These are phyloP conservation scores for Calcarius lapponicus DNA, from an alignment of 2,797 vertebrate genomes.

Conservation along the genomic window DNA sequence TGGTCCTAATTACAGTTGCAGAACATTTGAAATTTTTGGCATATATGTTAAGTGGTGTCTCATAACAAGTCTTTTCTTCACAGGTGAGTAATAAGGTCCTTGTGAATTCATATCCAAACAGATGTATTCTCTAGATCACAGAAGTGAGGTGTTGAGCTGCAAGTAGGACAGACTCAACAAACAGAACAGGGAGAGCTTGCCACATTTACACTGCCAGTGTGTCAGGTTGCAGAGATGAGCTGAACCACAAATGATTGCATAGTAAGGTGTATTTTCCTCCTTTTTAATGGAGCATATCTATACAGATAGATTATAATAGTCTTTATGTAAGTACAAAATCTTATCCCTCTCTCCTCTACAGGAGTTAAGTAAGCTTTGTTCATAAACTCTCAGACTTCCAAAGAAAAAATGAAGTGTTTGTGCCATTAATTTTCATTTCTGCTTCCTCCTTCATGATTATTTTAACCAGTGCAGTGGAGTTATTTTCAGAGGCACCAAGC, in stretches of 20 bases:
- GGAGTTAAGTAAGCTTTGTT: neutral
- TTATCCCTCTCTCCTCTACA: neutral
- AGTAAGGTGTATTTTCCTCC: neutral
- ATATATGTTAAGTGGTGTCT: neutral
- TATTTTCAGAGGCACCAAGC: conserved; percentile 16
- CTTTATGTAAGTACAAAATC: neutral
- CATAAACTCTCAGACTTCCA: neutral
- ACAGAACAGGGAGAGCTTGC: neutral
- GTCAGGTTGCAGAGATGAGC: neutral
- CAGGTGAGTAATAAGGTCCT: neutral
- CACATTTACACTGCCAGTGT: neutral
- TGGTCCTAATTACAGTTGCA: neutral
- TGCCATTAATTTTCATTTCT: neutral
- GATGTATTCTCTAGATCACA: neutral
- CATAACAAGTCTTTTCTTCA: neutral
- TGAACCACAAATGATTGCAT: neutral
- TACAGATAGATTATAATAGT: neutral
- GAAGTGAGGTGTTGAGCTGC: neutral
- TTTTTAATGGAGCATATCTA: neutral
- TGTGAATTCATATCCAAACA: neutral
- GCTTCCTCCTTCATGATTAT: neutral
- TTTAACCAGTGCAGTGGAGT: neutral
- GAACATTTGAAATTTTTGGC: neutral
- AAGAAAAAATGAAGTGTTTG: neutral
- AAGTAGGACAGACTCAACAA: neutral